Evolutionary conservation across 2,797 vertebrate species (phyloP).

Genomic region (Arctocebus calabarensis): DNA sequence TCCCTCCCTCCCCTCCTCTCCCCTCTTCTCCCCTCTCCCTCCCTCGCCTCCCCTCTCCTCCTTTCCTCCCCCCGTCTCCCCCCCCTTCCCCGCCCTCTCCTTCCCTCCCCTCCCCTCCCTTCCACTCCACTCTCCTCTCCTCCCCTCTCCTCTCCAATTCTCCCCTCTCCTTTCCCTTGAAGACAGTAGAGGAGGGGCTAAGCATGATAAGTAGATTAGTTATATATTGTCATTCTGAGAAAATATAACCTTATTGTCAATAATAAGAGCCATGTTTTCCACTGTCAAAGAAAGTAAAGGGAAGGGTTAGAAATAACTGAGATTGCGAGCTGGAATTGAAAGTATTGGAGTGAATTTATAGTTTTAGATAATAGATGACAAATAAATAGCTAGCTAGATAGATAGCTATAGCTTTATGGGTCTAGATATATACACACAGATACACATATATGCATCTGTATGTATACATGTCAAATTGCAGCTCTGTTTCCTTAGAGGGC

Average conservation of each 20-base stretch:
- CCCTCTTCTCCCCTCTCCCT: background rate
- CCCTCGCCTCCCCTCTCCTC: too few species aligned
- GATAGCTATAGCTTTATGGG: background rate
- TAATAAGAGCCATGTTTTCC: background rate
- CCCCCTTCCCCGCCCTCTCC: background rate
- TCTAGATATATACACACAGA: background rate
- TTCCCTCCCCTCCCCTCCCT: background rate
- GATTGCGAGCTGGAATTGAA: background rate
- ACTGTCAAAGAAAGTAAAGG: background rate
- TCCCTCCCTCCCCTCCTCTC: background rate
- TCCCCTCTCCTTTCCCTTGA: background rate
- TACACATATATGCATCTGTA: background rate
- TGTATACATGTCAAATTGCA: background rate
- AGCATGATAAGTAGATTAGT: background rate
- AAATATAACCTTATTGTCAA: constrained; percentile 40
- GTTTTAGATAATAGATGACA: background rate
- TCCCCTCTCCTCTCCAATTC: background rate
- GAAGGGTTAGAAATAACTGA: background rate
- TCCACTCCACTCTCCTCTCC: background rate
- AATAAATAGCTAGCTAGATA: background rate
- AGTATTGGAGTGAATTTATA: background rate
- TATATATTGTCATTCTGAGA: background rate
- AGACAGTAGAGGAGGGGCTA: background rate
- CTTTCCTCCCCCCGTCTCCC: too few species aligned
- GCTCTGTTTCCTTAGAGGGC: background rate